These are phyloP conservation scores for Chondrosia reniformis DNA, from an alignment of 37 sponge, comb jelly and placozoan species.

Conservation along the genomic window DNA sequence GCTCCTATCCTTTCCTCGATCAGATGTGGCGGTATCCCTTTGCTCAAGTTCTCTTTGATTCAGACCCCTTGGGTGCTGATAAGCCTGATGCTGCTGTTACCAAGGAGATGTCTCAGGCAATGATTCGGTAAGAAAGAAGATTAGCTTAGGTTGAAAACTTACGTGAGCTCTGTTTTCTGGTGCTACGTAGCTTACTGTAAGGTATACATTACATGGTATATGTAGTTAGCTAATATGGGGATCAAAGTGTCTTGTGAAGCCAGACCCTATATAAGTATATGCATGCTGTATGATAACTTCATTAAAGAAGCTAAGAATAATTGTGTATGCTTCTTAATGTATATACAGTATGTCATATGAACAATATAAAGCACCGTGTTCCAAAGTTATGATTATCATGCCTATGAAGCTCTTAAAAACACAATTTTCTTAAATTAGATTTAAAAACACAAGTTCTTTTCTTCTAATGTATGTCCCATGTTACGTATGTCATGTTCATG, in stretches of 20 bases:
- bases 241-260: no score
- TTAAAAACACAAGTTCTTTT: not conserved
- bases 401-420: no score
- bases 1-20: not conserved
- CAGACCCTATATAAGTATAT: no score
- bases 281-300: no score
- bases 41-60: slow-evolving; percentile 96
- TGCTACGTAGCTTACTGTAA: not conserved
- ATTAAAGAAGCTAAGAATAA: no score
- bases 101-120: slow-evolving; percentile 87
- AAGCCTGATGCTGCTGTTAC: slow-evolving; percentile 34
- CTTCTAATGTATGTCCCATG: not conserved
- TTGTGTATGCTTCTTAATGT: no score
- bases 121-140: slow-evolving; percentile 70
- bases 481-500: not conserved
- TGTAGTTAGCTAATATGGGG: no score
- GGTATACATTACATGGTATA: not conserved
- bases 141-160: not conserved
- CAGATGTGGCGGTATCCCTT: slow-evolving; percentile 94
- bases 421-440: not conserved
- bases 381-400: no score
- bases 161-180: not conserved
- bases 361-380: no score
- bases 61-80: slow-evolving; percentile 72
- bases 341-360: no score